Conservation (phyloP, 2,113 vertebrate genomes). For the Proterorhinus semilunaris region DNA sequence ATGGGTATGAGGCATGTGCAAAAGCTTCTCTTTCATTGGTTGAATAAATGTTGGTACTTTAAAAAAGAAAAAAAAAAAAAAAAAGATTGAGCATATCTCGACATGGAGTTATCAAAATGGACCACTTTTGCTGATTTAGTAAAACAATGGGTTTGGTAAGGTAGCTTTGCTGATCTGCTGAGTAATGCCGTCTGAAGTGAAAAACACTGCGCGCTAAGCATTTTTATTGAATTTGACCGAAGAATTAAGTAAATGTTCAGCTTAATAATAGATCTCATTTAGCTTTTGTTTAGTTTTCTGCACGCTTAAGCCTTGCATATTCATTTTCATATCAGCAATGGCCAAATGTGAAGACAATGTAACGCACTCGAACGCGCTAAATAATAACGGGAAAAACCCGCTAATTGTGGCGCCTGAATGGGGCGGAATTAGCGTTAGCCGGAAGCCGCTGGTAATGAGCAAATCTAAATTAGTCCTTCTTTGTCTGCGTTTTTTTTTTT, state of each 20-base stretch:
- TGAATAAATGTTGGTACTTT: too few relatives aligned
- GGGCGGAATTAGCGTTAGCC: constrained; percentile 54
- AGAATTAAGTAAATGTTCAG: constrained; percentile 38
- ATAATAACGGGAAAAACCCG: constrained; percentile 27
- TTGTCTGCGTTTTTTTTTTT: constrained; percentile 47
- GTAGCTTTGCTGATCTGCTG: constrained; percentile 1
- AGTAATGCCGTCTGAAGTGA: background rate
- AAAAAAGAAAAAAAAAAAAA: too few relatives aligned
- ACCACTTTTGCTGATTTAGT: background rate
- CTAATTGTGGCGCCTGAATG: constrained; percentile 66
- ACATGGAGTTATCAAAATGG: background rate
- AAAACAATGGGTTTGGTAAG: background rate
- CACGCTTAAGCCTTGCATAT: constrained; percentile 54
- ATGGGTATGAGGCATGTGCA: too few relatives aligned
- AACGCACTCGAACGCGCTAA: constrained; percentile 58
- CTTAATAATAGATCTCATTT: constrained; percentile 64
- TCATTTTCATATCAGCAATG: constrained; percentile 58
- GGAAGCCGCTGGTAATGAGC: constrained; percentile 50
- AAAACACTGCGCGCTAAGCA: constrained; percentile 38
- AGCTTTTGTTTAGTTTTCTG: constrained; percentile 57
- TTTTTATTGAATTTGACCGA: constrained; percentile 47
- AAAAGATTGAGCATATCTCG: background rate
- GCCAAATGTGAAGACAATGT: constrained; percentile 55
- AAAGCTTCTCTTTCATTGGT: too few relatives aligned
- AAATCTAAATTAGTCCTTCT: constrained; percentile 58